phyloP scores from a whole-genome alignment of 2,888 invertebrate species.

The Drosophila pseudotakahashii region DNA sequence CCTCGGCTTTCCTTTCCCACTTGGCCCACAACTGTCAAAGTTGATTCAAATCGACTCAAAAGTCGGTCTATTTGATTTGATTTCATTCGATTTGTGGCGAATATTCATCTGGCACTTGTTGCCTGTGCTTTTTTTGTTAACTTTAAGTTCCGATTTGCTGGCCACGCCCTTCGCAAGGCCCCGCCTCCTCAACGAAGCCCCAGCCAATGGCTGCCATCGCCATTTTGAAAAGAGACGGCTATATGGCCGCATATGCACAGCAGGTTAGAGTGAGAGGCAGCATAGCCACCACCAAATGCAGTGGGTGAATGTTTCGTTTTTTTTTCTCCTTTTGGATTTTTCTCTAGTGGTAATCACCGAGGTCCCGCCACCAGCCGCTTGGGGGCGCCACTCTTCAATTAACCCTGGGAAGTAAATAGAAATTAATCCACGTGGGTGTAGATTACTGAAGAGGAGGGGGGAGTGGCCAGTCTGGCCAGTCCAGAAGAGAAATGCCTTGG shows the following conservation, averaged over 20 bases:
- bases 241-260: background rate
- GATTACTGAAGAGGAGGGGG: constrained; percentile 16
- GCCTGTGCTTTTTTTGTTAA: constrained; percentile 44
- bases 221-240: constrained; percentile 73
- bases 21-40: constrained; percentile 54
- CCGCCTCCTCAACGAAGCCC: constrained; percentile 10
- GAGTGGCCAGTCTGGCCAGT: constrained; percentile 26
- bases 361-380: constrained; percentile 62
- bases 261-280: constrained; percentile 28
- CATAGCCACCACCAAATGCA: constrained; percentile 53
- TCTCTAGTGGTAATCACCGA: constrained; percentile 18
- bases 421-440: constrained; percentile 18
- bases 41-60: constrained; percentile 60
- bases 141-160: background rate
- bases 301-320: constrained; percentile 31
- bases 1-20: background rate
- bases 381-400: constrained; percentile 63
- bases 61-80: constrained; percentile 40
- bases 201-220: constrained; percentile 65
- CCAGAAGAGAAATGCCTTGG: constrained; percentile 53
- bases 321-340: constrained; percentile 24
- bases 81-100: constrained; percentile 44
- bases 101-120: constrained; percentile 64
- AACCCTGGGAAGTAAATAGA: constrained; percentile 25
- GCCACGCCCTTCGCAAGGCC: too few species aligned